Base-by-base conservation (phyloP, 2,797 vertebrate species). In the Argya squamiceps region DNA sequence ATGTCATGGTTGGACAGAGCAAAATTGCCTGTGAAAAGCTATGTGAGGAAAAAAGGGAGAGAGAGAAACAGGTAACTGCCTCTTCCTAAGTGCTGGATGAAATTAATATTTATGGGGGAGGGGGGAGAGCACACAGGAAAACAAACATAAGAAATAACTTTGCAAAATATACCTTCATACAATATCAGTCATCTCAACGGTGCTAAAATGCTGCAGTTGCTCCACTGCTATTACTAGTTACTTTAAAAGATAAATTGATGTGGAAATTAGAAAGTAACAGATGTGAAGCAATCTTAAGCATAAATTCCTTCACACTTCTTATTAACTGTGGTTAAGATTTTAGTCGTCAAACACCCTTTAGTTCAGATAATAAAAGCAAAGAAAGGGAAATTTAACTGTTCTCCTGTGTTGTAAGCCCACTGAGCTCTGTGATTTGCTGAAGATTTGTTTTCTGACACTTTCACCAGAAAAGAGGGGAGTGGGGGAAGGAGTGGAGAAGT, bases 391-490 rank as follows among this genome's bases (percentile, higher is more conserved):
- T 79, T 83, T 92, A 94, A 93, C 68, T 81, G 84, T 92, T 96
- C 71, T 87, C 89, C 37, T 39, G 29, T 79, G 67, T 44, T 96
- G 39, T n/a, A 88, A 96, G 86, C 84, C 88, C 82, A 96, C 89
- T 96, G 97, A 97, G 93, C 76, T 96, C 89, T 96, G 70, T 97
- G 95, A 98, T 97, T 96, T 96, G 75, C 78, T 92, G 81, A 96
- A 88, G 69, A 96, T 97, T 96, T 96, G 87, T 97, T 97, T 97
- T 83, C 84, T 83, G 88, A 93, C 59, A 74, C 49, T 96, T 97
- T 96, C 84, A 90, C 74, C 36, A 88, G 62, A 84, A 92, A 91
- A 88, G 43, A 39, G 39, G 46, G 23, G 26, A 36, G 16, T 62
- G 55, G 46, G 34, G 41, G 43, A 62, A 12, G 50, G 58, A n/a